Base-by-base conservation (phyloP, 2,888 invertebrate genomes). In the Lottia gigantea region DNA sequence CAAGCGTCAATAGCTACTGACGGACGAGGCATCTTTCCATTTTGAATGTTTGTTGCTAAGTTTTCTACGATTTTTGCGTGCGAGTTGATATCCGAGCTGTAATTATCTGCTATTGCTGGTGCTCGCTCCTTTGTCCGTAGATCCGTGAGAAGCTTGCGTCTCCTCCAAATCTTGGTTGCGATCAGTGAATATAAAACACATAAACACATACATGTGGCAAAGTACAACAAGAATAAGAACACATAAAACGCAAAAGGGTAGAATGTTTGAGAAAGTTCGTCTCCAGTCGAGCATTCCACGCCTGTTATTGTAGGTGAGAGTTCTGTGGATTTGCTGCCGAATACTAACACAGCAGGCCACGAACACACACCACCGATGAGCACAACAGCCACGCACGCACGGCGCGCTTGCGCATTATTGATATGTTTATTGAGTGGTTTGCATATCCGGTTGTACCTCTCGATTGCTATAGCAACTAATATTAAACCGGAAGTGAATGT, bases 401-500 rank as follows among this genome's bases (percentile, higher is more conserved):
- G 46, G 7, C 62, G 62, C n/a, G 72, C 72, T 25, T 73, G 67
- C 8, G 66, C 64, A 16, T 66, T 65, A 46, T 66, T 67, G 61
- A 71, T 68, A 67, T 71, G 74, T 15, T 66, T 69, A 15, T 67
- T 64, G 49, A 69, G 68, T 1, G 74, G 72, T 16, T 71, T 74
- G 14, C 75, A 75, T 61, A 77, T 77, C 14, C 75, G 71, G 15
- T 68, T 66, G 63, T 77, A 77, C 14, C 76, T 62, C 47, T 77
- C 75, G 2, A 70, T 64, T 19, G 76, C 75, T n/a, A 77, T 74
- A 62, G 73, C 76, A n/a, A 77, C 65, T 16, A 77, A 71, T n/a
- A 74, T 71, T 61, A 75, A 67, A n/a, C 68, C 74, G 23, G 75
- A 74, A 46, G 70, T 68, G 49, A 75, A 67, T 25, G 71, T 70